These are phyloP conservation scores for Listronotus oregonensis DNA, from an alignment of 1,140 invertebrate species.

Conservation along the genomic window DNA sequence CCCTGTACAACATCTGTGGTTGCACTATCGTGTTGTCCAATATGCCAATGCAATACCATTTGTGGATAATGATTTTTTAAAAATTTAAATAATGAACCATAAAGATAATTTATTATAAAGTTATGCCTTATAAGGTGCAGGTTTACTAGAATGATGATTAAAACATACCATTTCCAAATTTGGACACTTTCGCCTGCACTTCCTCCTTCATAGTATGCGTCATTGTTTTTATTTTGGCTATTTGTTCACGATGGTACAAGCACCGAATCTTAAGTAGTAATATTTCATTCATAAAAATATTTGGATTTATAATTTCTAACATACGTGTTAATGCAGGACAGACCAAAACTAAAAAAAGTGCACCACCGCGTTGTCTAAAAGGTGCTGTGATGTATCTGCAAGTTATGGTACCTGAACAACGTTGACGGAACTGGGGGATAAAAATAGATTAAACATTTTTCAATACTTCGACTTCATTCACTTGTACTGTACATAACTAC, in stretches of 20 bases:
- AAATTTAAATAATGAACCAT: no score
- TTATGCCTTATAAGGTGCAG: background rate
- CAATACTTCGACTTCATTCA: no score
- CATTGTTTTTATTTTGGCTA: constrained; percentile 2
- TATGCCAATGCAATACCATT: background rate
- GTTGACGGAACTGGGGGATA: no score
- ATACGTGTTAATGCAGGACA: no score
- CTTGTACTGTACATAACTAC: no score
- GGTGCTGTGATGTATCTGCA: no score
- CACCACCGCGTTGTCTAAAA: no score
- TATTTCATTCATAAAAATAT: background rate
- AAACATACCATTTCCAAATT: constrained; percentile 3
- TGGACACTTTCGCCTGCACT: background rate
- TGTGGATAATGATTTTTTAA: background rate
- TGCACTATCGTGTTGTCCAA: no score
- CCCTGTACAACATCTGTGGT: no score
- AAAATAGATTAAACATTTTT: no score
- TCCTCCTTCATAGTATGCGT: constrained; percentile 1
- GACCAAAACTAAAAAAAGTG: no score
- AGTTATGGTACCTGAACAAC: no score
- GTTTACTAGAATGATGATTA: constrained; percentile 3
- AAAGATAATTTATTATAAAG: background rate
- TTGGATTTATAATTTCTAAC: background rate
- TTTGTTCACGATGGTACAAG: background rate
- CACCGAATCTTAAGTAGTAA: background rate